Conservation (phyloP, 2,113 vertebrate species). For the Chloropsis cyanopogon region DNA sequence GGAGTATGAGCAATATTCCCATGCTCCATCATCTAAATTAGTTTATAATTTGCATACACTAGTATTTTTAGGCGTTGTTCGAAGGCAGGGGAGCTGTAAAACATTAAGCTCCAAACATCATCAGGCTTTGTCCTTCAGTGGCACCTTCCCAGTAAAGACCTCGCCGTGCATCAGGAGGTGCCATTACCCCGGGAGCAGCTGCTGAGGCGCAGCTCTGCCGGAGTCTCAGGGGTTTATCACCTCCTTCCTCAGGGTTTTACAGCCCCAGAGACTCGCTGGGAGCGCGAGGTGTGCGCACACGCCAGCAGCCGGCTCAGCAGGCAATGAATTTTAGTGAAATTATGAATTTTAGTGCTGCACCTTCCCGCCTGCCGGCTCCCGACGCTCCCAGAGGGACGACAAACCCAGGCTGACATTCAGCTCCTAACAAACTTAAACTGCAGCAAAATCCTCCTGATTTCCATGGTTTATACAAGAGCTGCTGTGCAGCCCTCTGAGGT, state of each 20-base stretch:
- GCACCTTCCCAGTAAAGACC: background rate
- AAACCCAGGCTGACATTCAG: background rate
- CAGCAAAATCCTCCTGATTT: background rate
- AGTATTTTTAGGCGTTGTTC: slow-evolving; percentile 53
- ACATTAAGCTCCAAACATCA: background rate
- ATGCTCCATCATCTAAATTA: slow-evolving; percentile 66
- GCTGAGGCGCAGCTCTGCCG: background rate
- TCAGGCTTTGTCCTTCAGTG: slow-evolving; percentile 4
- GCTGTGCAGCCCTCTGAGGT: background rate
- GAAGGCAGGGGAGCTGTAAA: slow-evolving; percentile 44
- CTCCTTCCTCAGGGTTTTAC: background rate
- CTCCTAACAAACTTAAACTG: background rate
- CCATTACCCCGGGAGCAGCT: background rate
- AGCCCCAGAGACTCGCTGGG: background rate
- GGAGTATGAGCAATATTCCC: slow-evolving; percentile 56
- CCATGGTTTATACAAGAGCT: background rate
- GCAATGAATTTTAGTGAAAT: background rate
- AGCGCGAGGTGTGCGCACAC: background rate
- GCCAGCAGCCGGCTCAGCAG: background rate
- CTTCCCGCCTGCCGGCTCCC: background rate
- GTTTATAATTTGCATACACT: slow-evolving; percentile 69
- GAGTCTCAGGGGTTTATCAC: background rate
- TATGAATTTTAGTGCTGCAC: background rate
- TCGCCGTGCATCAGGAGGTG: background rate
- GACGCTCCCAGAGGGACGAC: background rate